Conservation (phyloP, 2,888 invertebrate genomes). For the Drosophila vallismaia region DNA sequence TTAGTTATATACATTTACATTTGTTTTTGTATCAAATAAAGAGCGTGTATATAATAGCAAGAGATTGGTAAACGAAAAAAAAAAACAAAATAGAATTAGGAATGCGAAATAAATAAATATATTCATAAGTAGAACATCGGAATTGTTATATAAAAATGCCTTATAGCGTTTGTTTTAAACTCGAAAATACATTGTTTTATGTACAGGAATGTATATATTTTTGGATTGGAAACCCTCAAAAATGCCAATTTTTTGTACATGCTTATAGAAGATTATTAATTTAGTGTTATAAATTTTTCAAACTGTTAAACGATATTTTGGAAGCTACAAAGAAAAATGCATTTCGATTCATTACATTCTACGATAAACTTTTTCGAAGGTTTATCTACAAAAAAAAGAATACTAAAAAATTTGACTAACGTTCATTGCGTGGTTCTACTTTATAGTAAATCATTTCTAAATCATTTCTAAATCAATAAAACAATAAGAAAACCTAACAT, state of each 20-base stretch:
- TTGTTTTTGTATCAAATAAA: slow-evolving; percentile 41
- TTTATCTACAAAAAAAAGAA: slow-evolving; percentile 47
- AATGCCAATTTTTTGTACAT: slow-evolving; percentile 58
- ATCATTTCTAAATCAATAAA: slow-evolving; percentile 21
- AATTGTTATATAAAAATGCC: slow-evolving; percentile 51
- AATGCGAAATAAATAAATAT: slow-evolving; percentile 37
- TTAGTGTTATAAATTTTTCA: slow-evolving; percentile 40
- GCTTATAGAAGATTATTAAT: slow-evolving; percentile 44
- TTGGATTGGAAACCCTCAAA: slow-evolving; percentile 29
- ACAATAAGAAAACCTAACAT: slow-evolving; percentile 38
- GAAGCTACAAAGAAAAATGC: slow-evolving; percentile 53
- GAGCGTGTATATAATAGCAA: slow-evolving; percentile 52
- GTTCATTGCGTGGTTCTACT: slow-evolving; percentile 56
- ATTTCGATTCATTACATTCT: slow-evolving; percentile 34
- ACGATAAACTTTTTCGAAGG: slow-evolving; percentile 27
- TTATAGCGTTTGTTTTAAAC: slow-evolving; percentile 18
- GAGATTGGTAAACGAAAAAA: slow-evolving; percentile 44
- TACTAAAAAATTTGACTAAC: slow-evolving; percentile 63
- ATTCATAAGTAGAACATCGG: slow-evolving; percentile 35
- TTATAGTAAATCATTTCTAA: slow-evolving; percentile 9
- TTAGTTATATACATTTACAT: slow-evolving; percentile 50
- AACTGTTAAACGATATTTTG: slow-evolving; percentile 25
- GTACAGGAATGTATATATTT: slow-evolving; percentile 50
- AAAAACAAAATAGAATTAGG: slow-evolving; percentile 38
- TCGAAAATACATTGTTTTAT: slow-evolving; percentile 43